These are phyloP conservation scores for Stomatorhinus walkeri DNA, from an alignment of 2,797 vertebrate species.

Conservation along the genomic window DNA sequence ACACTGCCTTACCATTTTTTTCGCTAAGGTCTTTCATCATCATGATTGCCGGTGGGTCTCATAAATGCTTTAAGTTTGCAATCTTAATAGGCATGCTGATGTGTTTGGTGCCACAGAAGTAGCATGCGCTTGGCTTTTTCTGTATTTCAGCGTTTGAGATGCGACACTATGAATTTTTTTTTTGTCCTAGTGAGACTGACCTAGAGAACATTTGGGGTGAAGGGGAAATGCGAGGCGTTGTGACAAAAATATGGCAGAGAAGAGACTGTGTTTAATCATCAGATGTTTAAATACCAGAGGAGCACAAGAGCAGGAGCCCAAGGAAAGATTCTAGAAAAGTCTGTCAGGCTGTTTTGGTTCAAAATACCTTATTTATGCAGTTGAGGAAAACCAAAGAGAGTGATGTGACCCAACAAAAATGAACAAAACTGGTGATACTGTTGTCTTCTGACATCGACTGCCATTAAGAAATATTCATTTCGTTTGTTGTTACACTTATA, in stretches of 20 bases:
- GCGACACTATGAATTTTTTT: not conserved
- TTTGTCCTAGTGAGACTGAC: not conserved
- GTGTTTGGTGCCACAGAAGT: not conserved
- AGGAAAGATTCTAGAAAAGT: not conserved
- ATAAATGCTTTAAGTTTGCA: not conserved
- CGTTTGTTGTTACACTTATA: not conserved
- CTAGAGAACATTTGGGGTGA: not conserved
- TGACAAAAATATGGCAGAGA: not conserved
- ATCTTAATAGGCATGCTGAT: not conserved
- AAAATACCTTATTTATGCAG: not conserved
- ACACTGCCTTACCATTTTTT: constrained; percentile 17
- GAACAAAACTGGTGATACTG: not conserved
- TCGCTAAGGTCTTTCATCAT: not conserved
- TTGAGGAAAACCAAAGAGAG: not conserved
- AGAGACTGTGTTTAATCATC: not conserved
- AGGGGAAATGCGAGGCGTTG: not conserved
- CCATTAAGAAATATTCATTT: not conserved
- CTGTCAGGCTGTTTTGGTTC: not conserved
- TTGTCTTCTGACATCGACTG: not conserved
- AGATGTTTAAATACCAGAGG: not conserved
- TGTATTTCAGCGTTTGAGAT: not conserved
- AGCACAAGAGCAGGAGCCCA: not conserved
- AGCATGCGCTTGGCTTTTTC: not conserved
- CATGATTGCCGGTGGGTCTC: not conserved
- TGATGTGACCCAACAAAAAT: not conserved